phyloP scores from a whole-genome alignment of 2,113 vertebrate species.

The Ia io region DNA sequence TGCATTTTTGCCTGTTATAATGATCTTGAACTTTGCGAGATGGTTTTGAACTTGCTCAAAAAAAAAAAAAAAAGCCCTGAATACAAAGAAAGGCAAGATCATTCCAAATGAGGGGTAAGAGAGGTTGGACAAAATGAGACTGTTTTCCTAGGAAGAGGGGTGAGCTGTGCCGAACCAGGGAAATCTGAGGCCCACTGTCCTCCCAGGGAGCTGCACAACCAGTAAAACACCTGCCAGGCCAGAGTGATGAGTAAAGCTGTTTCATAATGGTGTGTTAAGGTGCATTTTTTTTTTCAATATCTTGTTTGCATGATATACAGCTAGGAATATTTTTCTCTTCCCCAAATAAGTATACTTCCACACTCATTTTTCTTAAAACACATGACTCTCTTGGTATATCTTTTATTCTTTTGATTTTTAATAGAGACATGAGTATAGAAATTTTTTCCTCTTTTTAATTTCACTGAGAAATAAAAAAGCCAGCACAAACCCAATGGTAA shows the following conservation, averaged over 20 bases:
- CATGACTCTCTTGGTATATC: neutral
- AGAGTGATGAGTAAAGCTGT: neutral
- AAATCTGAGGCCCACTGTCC: neutral
- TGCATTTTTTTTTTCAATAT: neutral
- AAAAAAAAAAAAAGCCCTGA: constrained; percentile 56
- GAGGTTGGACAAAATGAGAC: neutral
- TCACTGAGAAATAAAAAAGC: neutral
- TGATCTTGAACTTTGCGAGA: constrained; percentile 74
- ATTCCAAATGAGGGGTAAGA: constrained; percentile 29
- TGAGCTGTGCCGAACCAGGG: neutral
- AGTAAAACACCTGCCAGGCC: neutral
- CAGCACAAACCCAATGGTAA: neutral
- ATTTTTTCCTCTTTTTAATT: constrained; percentile 3
- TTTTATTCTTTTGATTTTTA: constrained; percentile 27
- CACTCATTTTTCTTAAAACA: neutral
- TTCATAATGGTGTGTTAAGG: neutral
- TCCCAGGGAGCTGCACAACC: neutral
- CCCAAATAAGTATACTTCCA: neutral
- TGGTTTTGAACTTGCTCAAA: constrained; percentile 77
- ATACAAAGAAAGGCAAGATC: constrained; percentile 54
- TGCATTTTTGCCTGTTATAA: constrained; percentile 35
- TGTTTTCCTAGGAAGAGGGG: neutral
- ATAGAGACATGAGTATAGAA: neutral
- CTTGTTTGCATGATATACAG: neutral
- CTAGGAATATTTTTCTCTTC: neutral